Evolutionary conservation across 2,113 vertebrate genomes (phyloP).

Genomic region (Oncorhynchus tshawytscha): DNA sequence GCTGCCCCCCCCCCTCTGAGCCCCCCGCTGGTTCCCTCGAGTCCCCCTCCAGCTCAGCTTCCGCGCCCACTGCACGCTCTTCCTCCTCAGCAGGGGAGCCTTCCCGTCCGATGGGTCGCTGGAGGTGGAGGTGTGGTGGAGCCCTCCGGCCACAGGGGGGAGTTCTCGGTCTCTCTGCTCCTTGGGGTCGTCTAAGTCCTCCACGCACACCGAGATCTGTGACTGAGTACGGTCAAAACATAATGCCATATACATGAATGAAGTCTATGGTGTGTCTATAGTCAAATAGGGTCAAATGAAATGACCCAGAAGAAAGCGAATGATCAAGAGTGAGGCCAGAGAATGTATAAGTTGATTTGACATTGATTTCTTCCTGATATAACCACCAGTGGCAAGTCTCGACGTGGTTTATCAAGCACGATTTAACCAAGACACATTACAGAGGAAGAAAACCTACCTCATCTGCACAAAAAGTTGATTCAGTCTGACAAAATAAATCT

Average conservation of each 20-base stretch:
- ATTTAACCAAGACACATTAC: not conserved
- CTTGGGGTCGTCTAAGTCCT: constrained; percentile 87
- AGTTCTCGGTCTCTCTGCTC: constrained; percentile 77
- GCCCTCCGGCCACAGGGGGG: constrained; percentile 59
- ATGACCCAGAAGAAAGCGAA: not conserved
- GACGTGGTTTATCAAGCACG: not conserved
- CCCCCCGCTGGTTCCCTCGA: constrained; percentile 72
- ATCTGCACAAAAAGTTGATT: not conserved
- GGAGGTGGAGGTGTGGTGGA: constrained; percentile 77
- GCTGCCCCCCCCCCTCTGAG: constrained; percentile 88
- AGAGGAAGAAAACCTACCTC: not conserved
- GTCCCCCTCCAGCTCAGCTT: constrained; percentile 84
- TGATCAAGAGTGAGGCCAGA: not conserved
- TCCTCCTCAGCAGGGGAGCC: constrained; percentile 74
- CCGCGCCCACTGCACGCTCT: constrained; percentile 93
- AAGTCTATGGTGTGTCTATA: not conserved
- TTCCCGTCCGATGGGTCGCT: constrained; percentile 84
- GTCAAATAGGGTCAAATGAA: not conserved
- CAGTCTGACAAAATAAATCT: too few species aligned
- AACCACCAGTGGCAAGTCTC: not conserved
- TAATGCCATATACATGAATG: not conserved
- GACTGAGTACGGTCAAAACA: constrained; percentile 67
- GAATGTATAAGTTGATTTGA: too few species aligned
- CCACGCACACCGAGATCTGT: constrained; percentile 83
- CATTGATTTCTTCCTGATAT: too few species aligned